Base-by-base conservation (phyloP, 64 coral and sea anemone species). In the Hydrozoanthus tunicans region DNA sequence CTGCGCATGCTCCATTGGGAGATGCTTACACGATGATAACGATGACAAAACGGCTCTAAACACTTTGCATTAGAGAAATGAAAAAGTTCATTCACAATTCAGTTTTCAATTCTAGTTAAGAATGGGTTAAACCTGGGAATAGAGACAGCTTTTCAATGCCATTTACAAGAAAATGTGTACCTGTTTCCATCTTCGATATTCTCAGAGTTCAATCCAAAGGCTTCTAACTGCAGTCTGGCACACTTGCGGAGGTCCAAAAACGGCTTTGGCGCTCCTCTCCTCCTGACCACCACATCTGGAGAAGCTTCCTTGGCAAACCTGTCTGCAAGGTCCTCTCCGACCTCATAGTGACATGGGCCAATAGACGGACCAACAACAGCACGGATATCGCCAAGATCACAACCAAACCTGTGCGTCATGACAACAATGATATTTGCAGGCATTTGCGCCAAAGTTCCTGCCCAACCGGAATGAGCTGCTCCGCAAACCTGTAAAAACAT, bases 241-340 rank as follows among this genome's bases (percentile, higher is more conserved):
- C 85, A 91, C 67, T 82, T 67, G 51, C 91, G 68, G 25, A 98
- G 86, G 80, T 98, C 93, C 61, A 98, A 58, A 82, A 97, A 97
- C 0, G 95, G 95, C 83, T 77, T 94, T 59, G 91, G 86, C 72
- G 64, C n/a, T n/a, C 84, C 85, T 57, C 85, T 90, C 17, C 43
- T 94, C 57, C 89, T 80, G 4, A 92, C 78, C 51, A 98, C 84
- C 13, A 98, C 93, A 58, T 79, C 51, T 51, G 94, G 93, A 10
- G 75, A 78, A 55, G 73, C 78, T 69, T 92, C 77, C 53, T 88
- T 57, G 2, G 91, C 79, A 91, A 98, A 98, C n/a, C 81, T 74
- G 79, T 98, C 81, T 64, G 96, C 93, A 9, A 92, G 90, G 67
- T 98, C 96, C 13, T 94, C 96, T 13, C 93, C 96, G 77, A 98